Percentiles rank a stretch among this genome's conserved stretches.
Conservation (phyloP, 2,888 invertebrate genomes). For the Drepana falcataria region DNA sequence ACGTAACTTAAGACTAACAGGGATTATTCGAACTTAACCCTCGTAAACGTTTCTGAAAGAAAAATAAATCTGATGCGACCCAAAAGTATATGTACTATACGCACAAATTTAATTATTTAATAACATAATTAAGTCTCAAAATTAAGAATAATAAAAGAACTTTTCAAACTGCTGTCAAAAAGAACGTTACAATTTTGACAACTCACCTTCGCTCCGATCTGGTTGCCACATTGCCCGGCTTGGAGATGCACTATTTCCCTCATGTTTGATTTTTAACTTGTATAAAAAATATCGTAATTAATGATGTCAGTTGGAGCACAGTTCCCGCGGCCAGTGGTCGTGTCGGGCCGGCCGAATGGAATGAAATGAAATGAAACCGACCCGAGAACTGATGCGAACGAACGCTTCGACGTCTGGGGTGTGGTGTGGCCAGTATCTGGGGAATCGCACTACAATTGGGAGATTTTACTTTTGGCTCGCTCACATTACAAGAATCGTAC, state of each 20-base stretch:
- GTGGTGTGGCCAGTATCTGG: slow-evolving; percentile 38
- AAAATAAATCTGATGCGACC: no score
- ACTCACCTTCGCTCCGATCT: slow-evolving; percentile 83
- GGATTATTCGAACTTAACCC: no score
- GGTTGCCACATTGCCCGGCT: slow-evolving; percentile 91
- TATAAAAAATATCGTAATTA: slow-evolving; percentile 31
- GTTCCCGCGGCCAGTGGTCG: slow-evolving; percentile 40
- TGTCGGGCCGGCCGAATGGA: slow-evolving; percentile 47
- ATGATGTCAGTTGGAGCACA: slow-evolving; percentile 15
- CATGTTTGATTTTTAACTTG: slow-evolving; percentile 71
- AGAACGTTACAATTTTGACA: neutral
- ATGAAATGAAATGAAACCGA: slow-evolving; percentile 46
- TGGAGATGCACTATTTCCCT: slow-evolving; percentile 91
- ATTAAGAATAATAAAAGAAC: neutral
- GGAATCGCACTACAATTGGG: slow-evolving; percentile 28
- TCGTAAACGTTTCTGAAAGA: no score
- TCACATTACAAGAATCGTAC: no score
- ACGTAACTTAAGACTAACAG: no score
- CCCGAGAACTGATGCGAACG: slow-evolving; percentile 29
- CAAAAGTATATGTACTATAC: no score
- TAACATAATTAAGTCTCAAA: no score
- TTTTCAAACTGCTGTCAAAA: slow-evolving; percentile 16
- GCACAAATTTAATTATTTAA: no score
- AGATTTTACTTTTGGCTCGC: slow-evolving; percentile 3
- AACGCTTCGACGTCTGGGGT: slow-evolving; percentile 46